Base-by-base conservation (phyloP, 1,140 invertebrate genomes). In the Solenopsis fugax region DNA sequence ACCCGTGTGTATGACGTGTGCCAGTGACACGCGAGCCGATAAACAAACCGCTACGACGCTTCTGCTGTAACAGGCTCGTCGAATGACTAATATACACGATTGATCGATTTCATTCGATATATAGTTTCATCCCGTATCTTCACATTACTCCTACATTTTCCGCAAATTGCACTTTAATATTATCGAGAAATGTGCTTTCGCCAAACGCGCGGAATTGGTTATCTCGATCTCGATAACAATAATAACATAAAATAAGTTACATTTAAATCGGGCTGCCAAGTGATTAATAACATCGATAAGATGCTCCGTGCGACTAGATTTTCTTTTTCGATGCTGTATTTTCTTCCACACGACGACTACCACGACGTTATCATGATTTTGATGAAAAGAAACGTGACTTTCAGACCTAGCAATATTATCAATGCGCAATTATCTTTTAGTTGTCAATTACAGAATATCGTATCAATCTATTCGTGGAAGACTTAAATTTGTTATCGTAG, bases 41-140 rank as follows among this genome's bases (percentile, higher is more conserved):
- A 84, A 84, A 82, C 80, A 73, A 82, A 84, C 48, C 24, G 56
- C 41, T 73, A 16, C 37, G 37, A 84, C 48, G 80, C 24, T 84
- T 62, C 48, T 16, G 54, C 45, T 84, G 24, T 45, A 73, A 84
- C 41, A 60, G 48, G 41, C 16, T 34, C 34, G 6, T n/a, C 41
- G 52, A 73, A 48, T 58, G 67, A 82, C 56, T 73, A 58, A 41
- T 71, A 54, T 50, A 34, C 16, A 69, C 13, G 37, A 41, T 58
- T 41, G 13, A 76, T 72, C 50, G 12, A 54, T 37, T 9, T 72
- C 9, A 52, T 16, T 10, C 41, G 21, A 60, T n/a, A 45, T 34
- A 4, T 21, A 67, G 18, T 9, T n/a, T 54, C 16, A 52, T 10
- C 24, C 10, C 1, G 34, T 72, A 72, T 29, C 18, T 72, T 34